Evolutionary conservation across 2,113 vertebrate species (phyloP).

Genomic region (Strigops habroptila): DNA sequence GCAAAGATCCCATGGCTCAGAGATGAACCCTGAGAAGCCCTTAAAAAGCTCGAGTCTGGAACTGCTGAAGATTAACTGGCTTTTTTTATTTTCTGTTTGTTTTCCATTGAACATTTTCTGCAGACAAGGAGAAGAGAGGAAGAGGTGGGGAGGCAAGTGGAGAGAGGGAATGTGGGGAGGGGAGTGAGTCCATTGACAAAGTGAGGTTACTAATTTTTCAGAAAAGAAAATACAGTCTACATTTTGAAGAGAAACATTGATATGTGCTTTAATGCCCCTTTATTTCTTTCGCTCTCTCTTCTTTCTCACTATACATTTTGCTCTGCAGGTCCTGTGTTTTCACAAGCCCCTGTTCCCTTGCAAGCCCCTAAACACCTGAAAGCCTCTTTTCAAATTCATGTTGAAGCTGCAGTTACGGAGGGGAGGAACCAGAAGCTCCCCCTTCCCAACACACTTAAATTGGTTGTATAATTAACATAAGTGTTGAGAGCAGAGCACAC

Average conservation of each 20-base stretch:
- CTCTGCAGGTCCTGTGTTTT: neutral
- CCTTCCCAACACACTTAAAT: neutral
- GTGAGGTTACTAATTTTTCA: conserved; percentile 66
- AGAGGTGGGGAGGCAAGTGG: neutral
- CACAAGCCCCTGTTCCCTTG: neutral
- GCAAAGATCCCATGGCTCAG: neutral
- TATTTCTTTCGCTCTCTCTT: neutral
- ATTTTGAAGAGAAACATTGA: conserved; percentile 65
- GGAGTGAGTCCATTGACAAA: neutral
- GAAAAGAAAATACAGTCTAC: conserved; percentile 64
- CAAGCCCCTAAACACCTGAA: neutral
- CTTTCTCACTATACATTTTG: neutral
- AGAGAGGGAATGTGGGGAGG: neutral
- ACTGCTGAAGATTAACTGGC: neutral
- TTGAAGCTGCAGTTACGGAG: neutral
- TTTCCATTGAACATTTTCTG: neutral
- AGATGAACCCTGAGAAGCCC: neutral
- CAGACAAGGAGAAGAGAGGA: neutral
- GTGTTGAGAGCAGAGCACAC: neutral
- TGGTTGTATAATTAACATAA: neutral
- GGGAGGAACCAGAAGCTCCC: neutral
- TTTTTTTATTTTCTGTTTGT: neutral
- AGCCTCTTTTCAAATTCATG: neutral
- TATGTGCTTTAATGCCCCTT: conserved; percentile 36
- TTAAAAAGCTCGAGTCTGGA: neutral